These are phyloP conservation scores for Hylia prasina DNA, from an alignment of 2,113 vertebrate genomes.

Conservation along the genomic window DNA sequence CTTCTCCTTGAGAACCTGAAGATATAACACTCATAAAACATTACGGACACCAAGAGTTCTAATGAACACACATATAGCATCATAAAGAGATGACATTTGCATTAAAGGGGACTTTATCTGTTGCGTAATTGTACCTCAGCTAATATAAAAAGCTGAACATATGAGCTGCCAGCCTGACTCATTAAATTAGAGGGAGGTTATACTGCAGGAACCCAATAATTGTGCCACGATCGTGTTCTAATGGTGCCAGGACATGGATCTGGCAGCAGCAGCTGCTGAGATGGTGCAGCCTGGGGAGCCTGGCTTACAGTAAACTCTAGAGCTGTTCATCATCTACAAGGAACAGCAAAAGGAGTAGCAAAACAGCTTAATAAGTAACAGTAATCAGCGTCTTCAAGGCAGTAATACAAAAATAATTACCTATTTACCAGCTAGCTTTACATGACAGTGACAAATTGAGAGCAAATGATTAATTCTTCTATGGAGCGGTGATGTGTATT, in stretches of 20 bases:
- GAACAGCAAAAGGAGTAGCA: background rate
- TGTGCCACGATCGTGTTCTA: rapidly evolving
- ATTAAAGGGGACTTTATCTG: background rate
- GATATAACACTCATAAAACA: background rate
- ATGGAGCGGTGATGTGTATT: background rate
- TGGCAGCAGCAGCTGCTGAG: background rate
- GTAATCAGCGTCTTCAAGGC: background rate
- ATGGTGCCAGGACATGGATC: background rate
- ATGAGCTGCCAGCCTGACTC: background rate
- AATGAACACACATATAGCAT: background rate
- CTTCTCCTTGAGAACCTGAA: slow-evolving; percentile 16
- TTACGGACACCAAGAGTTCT: background rate
- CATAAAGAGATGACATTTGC: slow-evolving; percentile 17
- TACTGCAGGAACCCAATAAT: background rate
- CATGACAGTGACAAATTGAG: background rate
- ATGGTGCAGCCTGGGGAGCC: background rate
- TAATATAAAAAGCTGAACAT: background rate
- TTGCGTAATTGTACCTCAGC: background rate
- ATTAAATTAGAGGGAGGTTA: background rate
- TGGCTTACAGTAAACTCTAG: background rate
- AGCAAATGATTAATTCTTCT: background rate
- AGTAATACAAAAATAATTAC: background rate
- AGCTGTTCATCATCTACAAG: background rate
- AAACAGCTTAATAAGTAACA: background rate
- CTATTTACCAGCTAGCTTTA: background rate